These are phyloP conservation scores for Ictalurus punctatus DNA, from an alignment of 2,113 vertebrate genomes.

Conservation along the genomic window DNA sequence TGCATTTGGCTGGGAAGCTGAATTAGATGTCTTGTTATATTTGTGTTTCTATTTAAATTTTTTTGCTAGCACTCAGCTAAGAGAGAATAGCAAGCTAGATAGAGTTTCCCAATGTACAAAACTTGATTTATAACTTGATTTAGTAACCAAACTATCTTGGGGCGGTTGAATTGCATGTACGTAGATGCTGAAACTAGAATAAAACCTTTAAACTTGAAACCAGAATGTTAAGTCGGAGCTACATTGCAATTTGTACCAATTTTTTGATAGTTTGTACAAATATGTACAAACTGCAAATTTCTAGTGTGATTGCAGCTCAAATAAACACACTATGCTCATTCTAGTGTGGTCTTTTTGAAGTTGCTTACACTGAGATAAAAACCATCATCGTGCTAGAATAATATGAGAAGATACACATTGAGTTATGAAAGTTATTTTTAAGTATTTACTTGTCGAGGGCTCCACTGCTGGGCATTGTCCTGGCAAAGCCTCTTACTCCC, in stretches of 20 bases:
- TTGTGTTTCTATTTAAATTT: no score
- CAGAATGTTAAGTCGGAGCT: background rate
- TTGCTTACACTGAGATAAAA: background rate
- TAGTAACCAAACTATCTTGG: background rate
- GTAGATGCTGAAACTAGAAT: background rate
- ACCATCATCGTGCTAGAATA: background rate
- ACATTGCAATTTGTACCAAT: background rate
- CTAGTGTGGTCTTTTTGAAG: background rate
- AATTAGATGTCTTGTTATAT: background rate
- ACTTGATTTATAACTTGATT: background rate
- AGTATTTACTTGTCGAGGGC: conserved; percentile 86
- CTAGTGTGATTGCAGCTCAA: background rate
- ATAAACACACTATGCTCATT: background rate
- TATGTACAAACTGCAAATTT: background rate
- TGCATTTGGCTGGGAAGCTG: background rate
- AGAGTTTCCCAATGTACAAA: background rate
- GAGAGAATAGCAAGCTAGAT: background rate
- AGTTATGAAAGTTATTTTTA: background rate
- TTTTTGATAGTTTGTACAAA: background rate
- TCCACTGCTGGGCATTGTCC: conserved; percentile 95
- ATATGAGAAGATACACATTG: background rate
- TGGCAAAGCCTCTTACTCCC: conserved; percentile 89
- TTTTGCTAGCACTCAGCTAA: no score
- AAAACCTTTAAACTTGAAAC: background rate
- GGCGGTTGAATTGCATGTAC: background rate